phyloP scores from a whole-genome alignment of 2,797 vertebrate species.

The Chelon labrosus region DNA sequence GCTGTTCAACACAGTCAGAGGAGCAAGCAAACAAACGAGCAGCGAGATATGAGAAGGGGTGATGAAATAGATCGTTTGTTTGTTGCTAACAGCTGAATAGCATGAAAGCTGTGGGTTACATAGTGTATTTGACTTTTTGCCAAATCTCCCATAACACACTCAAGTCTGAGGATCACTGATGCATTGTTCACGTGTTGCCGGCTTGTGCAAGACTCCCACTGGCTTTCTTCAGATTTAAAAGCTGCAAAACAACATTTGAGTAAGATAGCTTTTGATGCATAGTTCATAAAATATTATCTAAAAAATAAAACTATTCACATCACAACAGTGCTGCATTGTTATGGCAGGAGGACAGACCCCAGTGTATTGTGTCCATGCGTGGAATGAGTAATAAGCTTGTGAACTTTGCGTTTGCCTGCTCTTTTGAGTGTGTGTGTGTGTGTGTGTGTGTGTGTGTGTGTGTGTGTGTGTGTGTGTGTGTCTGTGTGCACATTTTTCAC shows the following conservation, averaged over 20 bases:
- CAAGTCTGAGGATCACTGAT: slow-evolving; percentile 24
- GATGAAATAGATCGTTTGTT: slow-evolving; percentile 48
- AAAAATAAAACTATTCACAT: slow-evolving; percentile 37
- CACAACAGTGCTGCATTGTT: slow-evolving; percentile 38
- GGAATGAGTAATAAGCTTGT: slow-evolving; percentile 48
- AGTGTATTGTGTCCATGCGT: slow-evolving; percentile 50
- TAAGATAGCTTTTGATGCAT: slow-evolving; percentile 24
- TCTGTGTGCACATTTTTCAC: slow-evolving; percentile 7
- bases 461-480: background rate
- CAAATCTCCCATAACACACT: slow-evolving; percentile 31
- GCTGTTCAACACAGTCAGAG: background rate
- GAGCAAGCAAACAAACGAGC: slow-evolving; percentile 32
- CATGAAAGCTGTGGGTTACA: slow-evolving; percentile 13
- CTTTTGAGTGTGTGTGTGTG: background rate
- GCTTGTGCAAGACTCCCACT: slow-evolving; percentile 50
- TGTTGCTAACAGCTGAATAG: slow-evolving; percentile 23
- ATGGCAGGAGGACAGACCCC: slow-evolving; percentile 25
- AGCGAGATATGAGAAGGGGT: slow-evolving; percentile 26
- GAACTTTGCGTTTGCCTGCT: slow-evolving; percentile 31
- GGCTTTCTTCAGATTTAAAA: slow-evolving; percentile 46
- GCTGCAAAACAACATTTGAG: slow-evolving; percentile 32
- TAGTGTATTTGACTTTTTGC: slow-evolving; percentile 24
- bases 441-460: too few relatives aligned
- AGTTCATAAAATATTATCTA: slow-evolving; percentile 49
- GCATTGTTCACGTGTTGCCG: slow-evolving; percentile 28